phyloP scores from a whole-genome alignment of 1,140 invertebrate species.

The Caenorhabditis elegans region WBcel235 BX284604.4:3753501-3754000 shows the following conservation, averaged over 20 bases:
- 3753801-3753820: neutral
- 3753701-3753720: no score
- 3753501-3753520: neutral
- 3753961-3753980: constrained; percentile 4
- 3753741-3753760: neutral
- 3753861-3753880: neutral
- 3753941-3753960: neutral
- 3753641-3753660: neutral
- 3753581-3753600: neutral
- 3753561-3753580: neutral
- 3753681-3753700: neutral
- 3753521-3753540: neutral
- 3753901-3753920: neutral
- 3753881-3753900: neutral
- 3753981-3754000: constrained; percentile 29
- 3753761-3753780: constrained; percentile 8
- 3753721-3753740: neutral
- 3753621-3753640: neutral
- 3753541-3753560: neutral
- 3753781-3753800: constrained; percentile 23
- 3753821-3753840: neutral
- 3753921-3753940: no score
- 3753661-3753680: neutral
- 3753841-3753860: neutral
- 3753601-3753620: constrained; percentile 19